Evolutionary conservation across 2,113 vertebrate species (phyloP), one percentile per base, ranked within the genome.

Genomic region (Guaruba guarouba): DNA sequence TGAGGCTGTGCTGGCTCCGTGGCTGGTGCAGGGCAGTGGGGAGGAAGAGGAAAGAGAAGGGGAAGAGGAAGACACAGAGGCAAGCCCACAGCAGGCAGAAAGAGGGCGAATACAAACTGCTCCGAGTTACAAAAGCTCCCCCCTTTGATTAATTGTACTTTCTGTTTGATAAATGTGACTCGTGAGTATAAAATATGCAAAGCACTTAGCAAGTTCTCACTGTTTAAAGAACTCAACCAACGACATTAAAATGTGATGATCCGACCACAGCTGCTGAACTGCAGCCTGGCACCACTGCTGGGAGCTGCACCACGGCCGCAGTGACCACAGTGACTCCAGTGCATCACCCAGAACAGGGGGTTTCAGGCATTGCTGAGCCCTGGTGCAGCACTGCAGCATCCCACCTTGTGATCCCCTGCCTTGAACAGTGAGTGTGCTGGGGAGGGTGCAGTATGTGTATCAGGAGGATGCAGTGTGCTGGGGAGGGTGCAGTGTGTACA

Each of bases 101-200:
- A 76, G 67, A 78, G n/a, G 75, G 67, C 49, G 71, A 76, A 91
- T 39, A 43, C 86, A 79, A 95, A 92, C 71, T 0, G 17, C 88
- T 88, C 64, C 6, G 13, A 87, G 89, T 82, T 80, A 39, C 85
- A 46, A 83, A 92, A 16, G 86, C 87, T 92, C 76, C 84, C 35
- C 44, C 81, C 76, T 79, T 94, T 97, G 95, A 97, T 97, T 93
- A 96, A 97, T 95, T 95, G 96, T 81, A 86, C 92, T 96, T 94
- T 95, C 96, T 92, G 87, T 88, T 97, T 97, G 97, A 97, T 97
- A 93, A 96, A 95, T 97, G 95, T 94, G 91, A 84, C 93, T 95
- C 79, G 24, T 25, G 83, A 93, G 87, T 90, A 94, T 97, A 96
- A 97, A 96, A 97, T 95, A 96, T 96, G 97, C 97, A 97, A 92